Conservation (phyloP, 2,113 vertebrate species). For the Gambusia holbrooki region DNA sequence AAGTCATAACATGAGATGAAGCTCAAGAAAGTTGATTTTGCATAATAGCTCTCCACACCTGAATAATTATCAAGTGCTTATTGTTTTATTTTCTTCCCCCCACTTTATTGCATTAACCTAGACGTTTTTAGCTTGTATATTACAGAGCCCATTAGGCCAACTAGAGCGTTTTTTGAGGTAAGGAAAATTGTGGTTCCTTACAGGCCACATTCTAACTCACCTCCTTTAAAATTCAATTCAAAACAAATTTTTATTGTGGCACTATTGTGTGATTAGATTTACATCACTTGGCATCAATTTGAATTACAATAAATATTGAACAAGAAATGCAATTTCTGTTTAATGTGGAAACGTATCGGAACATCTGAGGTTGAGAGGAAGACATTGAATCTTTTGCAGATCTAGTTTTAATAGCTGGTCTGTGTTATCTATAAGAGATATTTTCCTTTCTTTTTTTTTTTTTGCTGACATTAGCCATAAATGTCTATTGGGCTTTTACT, state of each 20-base stretch:
- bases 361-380: neutral
- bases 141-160: no score
- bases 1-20: no score
- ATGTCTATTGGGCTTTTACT: conserved; percentile 47
- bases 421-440: conserved; percentile 29
- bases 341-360: neutral
- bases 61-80: no score
- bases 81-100: no score
- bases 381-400: neutral
- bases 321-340: neutral
- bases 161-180: neutral
- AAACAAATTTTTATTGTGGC: neutral
- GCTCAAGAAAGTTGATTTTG: no score
- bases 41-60: no score
- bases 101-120: no score
- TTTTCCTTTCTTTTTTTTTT: no score
- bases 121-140: no score
- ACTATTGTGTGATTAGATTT: neutral
- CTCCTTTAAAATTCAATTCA: no score
- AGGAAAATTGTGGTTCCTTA: neutral
- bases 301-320: neutral
- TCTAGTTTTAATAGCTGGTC: conserved; percentile 23
- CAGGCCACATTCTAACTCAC: no score
- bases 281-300: neutral
- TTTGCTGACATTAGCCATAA: conserved; percentile 47